A percentile compares a stretch with the other conserved stretches of the same genome.
Evolutionary conservation across 2,113 vertebrate species (phyloP).

Genomic region (Oncorhynchus nerka): DNA sequence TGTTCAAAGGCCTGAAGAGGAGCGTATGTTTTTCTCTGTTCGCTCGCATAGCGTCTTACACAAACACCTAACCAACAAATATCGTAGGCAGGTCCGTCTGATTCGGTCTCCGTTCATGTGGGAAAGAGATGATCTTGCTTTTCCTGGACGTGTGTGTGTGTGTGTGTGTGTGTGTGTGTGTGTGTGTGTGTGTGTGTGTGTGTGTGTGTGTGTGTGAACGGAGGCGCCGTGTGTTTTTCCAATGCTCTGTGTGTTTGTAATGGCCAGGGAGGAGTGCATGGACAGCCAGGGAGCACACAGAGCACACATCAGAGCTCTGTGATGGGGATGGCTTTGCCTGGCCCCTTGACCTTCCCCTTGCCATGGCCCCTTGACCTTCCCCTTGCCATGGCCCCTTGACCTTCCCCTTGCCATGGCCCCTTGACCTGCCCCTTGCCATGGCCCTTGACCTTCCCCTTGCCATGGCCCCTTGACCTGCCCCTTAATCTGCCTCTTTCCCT

Average conservation of each 20-base stretch:
- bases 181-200: background rate
- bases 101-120: slow-evolving; percentile 47
- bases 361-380: no score
- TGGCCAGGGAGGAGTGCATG: background rate
- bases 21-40: slow-evolving; percentile 48
- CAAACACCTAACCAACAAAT: slow-evolving; percentile 51
- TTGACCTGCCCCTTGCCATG: no score
- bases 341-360: no score
- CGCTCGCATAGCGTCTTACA: slow-evolving; percentile 42
- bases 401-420: no score
- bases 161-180: no score
- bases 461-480: no score
- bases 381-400: no score
- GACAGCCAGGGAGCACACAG: slow-evolving; percentile 27
- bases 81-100: background rate
- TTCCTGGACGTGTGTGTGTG: slow-evolving; percentile 36
- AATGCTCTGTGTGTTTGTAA: slow-evolving; percentile 31
- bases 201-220: slow-evolving; percentile 20
- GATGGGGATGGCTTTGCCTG: slow-evolving; percentile 45
- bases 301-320: slow-evolving; percentile 26
- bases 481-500: no score
- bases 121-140: slow-evolving; percentile 50
- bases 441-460: no score
- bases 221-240: background rate
- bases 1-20: slow-evolving; percentile 66